These are phyloP conservation scores for Poecilus cupreus DNA, from an alignment of 2,888 invertebrate genomes.

Conservation along the genomic window DNA sequence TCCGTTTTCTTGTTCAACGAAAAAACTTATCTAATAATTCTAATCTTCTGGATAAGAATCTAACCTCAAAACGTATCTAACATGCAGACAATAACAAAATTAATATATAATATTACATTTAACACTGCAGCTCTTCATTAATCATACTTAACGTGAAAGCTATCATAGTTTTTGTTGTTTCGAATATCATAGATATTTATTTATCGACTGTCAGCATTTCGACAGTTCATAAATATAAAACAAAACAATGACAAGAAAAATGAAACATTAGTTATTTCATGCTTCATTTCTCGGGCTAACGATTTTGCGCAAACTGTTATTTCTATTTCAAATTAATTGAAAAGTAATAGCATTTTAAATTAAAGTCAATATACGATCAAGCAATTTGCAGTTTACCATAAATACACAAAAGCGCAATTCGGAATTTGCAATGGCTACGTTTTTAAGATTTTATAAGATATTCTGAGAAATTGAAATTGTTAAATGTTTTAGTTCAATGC, in stretches of 20 bases:
- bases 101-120: conserved; percentile 38
- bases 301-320: conserved; percentile 9
- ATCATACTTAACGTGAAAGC: conserved; percentile 32
- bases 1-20: conserved; percentile 11
- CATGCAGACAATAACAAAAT: background rate
- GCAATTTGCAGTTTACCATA: background rate
- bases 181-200: conserved; percentile 13
- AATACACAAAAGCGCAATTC: background rate
- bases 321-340: too few species aligned
- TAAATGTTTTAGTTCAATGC: too few species aligned
- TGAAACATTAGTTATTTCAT: conserved; percentile 29
- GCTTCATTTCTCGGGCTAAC: conserved; percentile 2
- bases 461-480: too few species aligned
- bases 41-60: background rate
- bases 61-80: conserved; percentile 1
- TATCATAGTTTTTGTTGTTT: conserved; percentile 20
- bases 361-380: background rate
- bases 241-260: conserved; percentile 37
- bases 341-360: too few species aligned
- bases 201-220: conserved; percentile 40
- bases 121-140: conserved; percentile 22
- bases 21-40: conserved; percentile 24
- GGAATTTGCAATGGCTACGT: too few species aligned
- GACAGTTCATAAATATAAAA: conserved; percentile 46
- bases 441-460: too few species aligned